phyloP scores from a whole-genome alignment of 2,113 vertebrate genomes.

The Pteruthius melanotis region DNA sequence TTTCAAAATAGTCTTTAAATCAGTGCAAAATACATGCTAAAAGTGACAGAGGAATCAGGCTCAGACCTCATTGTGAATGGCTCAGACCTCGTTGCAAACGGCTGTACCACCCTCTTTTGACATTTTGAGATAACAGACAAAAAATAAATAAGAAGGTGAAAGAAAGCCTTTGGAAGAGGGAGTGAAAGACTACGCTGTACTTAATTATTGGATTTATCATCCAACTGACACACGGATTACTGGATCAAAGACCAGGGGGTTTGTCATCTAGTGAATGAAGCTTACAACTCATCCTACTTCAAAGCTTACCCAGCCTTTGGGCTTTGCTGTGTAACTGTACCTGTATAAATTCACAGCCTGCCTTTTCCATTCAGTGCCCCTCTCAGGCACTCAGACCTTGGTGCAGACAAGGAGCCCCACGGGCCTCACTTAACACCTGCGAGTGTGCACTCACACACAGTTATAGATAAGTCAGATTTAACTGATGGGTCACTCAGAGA shows the following conservation, averaged over 20 bases:
- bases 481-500: neutral
- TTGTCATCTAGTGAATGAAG: neutral
- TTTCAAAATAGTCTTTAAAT: constrained; percentile 6
- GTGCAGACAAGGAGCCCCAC: neutral
- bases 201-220: neutral
- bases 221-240: neutral
- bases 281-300: neutral
- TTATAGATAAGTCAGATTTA: neutral
- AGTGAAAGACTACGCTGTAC: neutral
- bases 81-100: neutral
- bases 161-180: neutral
- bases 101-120: neutral
- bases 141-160: neutral
- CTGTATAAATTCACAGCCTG: neutral
- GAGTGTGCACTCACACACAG: neutral
- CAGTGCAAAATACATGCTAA: neutral
- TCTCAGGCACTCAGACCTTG: neutral
- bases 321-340: neutral
- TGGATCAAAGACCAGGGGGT: neutral
- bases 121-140: neutral
- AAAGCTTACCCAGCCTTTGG: neutral
- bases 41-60: neutral
- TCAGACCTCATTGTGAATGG: neutral
- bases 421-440: neutral
- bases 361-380: neutral